These are phyloP conservation scores for Danio aesculapii DNA, from an alignment of 2,797 vertebrate species.

Conservation along the genomic window DNA sequence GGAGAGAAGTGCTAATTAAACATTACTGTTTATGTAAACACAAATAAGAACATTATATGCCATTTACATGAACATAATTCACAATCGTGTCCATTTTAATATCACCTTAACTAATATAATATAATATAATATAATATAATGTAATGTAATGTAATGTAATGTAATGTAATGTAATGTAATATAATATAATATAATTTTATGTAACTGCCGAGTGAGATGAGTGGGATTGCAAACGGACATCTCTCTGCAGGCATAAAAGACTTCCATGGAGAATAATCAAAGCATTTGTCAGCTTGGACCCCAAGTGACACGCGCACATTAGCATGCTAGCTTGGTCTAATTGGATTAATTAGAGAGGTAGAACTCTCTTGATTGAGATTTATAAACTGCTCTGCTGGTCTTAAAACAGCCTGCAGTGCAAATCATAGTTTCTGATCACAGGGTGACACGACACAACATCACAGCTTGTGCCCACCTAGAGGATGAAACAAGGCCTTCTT, in stretches of 20 bases:
- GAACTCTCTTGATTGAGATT: slow-evolving; percentile 36
- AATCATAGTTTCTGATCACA: background rate
- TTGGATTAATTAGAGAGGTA: slow-evolving; percentile 31
- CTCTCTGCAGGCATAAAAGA: background rate
- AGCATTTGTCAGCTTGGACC: slow-evolving; percentile 38
- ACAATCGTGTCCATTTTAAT: too few species aligned
- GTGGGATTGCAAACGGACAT: background rate
- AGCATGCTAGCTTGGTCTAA: slow-evolving; percentile 27
- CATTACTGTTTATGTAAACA: too few species aligned
- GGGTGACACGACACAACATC: background rate
- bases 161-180: too few species aligned
- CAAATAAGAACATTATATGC: too few species aligned
- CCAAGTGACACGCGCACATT: slow-evolving; percentile 25
- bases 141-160: too few species aligned
- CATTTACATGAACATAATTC: too few species aligned
- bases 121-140: too few species aligned
- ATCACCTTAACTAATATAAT: too few species aligned
- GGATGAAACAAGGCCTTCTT: too few species aligned
- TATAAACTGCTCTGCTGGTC: slow-evolving; percentile 14
- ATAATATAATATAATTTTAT: background rate
- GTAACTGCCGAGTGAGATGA: slow-evolving; percentile 8
- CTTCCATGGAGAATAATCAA: slow-evolving; percentile 13
- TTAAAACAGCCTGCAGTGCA: slow-evolving; percentile 7
- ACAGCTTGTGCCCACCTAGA: too few species aligned
- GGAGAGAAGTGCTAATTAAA: too few species aligned